A percentile compares a stretch with the other conserved stretches of the same genome.
Conservation (phyloP, 1,140 invertebrate species). For the Ericerus pela region DNA sequence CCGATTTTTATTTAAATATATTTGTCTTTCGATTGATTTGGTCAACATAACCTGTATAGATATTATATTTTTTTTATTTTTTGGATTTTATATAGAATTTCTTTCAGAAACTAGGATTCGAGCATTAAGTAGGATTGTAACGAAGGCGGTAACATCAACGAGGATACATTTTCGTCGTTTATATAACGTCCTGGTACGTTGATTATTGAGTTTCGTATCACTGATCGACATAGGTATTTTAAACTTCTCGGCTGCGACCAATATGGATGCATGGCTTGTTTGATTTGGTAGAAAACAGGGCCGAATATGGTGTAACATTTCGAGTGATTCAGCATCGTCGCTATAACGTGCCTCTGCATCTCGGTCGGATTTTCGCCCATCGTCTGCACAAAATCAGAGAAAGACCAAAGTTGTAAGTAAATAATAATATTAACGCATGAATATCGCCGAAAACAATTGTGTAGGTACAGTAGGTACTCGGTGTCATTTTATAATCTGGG, state of each 20-base stretch:
- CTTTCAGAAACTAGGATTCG: too few relatives aligned
- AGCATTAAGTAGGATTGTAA: not conserved
- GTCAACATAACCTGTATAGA: too few relatives aligned
- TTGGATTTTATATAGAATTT: too few relatives aligned
- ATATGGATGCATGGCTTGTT: slow-evolving; percentile 23
- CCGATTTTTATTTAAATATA: too few relatives aligned
- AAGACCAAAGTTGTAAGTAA: too few relatives aligned
- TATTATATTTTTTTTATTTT: too few relatives aligned
- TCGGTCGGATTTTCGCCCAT: slow-evolving; percentile 26
- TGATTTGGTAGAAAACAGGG: slow-evolving; percentile 27
- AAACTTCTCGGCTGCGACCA: slow-evolving; percentile 25
- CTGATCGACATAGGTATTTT: slow-evolving; percentile 23
- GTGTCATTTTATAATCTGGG: too few relatives aligned
- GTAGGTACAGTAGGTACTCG: too few relatives aligned
- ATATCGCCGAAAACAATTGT: too few relatives aligned
- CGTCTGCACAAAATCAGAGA: slow-evolving; percentile 20
- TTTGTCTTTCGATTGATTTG: too few relatives aligned
- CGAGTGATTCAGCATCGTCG: slow-evolving; percentile 27
- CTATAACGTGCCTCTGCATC: slow-evolving; percentile 27
- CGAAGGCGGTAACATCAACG: slow-evolving; percentile 3
- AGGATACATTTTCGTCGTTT: not conserved
- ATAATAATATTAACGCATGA: too few relatives aligned
- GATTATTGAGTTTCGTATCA: slow-evolving; percentile 18
- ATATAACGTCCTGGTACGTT: not conserved
- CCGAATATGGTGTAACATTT: slow-evolving; percentile 26